Conservation (phyloP, 2,888 invertebrate genomes). For the Mythimna ferrago region DNA sequence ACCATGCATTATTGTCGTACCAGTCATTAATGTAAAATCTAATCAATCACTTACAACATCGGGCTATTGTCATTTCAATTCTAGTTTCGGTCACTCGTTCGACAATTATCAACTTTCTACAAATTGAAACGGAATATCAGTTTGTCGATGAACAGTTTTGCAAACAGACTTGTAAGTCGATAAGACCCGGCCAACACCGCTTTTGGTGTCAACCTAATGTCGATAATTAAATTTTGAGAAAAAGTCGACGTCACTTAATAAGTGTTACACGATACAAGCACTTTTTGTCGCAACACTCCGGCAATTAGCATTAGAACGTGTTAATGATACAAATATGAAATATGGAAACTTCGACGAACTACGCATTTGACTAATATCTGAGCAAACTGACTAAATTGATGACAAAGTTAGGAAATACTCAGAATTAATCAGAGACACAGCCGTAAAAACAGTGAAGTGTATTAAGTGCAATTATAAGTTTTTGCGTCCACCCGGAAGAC, state of each 20-base stretch:
- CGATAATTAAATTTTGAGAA: conserved; percentile 89
- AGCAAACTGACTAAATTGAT: conserved; percentile 42
- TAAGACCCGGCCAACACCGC: conserved; percentile 71
- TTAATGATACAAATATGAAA: conserved; percentile 86
- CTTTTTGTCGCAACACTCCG: conserved; percentile 79
- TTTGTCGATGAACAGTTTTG: conserved; percentile 80
- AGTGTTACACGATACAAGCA: conserved; percentile 84
- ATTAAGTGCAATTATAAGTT: conserved; percentile 56
- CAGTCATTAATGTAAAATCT: conserved; percentile 81
- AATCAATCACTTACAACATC: conserved; percentile 80
- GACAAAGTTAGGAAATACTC: conserved; percentile 47
- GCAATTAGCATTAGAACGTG: conserved; percentile 87
- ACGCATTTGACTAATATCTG: conserved; percentile 64
- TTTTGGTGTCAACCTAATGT: conserved; percentile 86
- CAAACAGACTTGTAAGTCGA: conserved; percentile 72
- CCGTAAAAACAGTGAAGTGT: conserved; percentile 37
- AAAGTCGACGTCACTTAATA: conserved; percentile 84
- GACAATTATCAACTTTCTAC: conserved; percentile 84
- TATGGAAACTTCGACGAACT: conserved; percentile 77
- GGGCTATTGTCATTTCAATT: conserved; percentile 71
- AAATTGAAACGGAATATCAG: conserved; percentile 80
- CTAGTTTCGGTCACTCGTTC: conserved; percentile 66
- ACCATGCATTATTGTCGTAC: conserved; percentile 80
- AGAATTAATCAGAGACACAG: conserved; percentile 27
- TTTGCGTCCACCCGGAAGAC: conserved; percentile 58